A percentile compares a stretch with the other conserved stretches of the same genome.
phyloP scores from a whole-genome alignment of 2,113 vertebrate species.

The Accipiter virgatus region DNA sequence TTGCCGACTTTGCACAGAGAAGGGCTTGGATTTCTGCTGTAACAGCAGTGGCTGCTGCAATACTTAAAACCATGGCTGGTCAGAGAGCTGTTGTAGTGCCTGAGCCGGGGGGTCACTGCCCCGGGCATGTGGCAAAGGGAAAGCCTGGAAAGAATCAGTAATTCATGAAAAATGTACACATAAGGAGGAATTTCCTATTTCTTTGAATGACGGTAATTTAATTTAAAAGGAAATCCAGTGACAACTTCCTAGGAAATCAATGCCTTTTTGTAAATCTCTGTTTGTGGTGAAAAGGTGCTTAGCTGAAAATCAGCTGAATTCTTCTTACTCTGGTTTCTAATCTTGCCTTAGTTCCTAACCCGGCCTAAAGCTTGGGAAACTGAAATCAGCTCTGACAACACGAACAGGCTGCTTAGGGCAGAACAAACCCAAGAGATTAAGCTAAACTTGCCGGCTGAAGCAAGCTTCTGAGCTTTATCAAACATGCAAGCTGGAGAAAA shows the following conservation, averaged over 20 bases:
- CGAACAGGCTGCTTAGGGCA: not conserved
- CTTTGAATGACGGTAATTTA: conserved; percentile 2
- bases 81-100: not conserved
- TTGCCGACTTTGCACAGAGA: not conserved
- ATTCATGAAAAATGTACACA: not conserved
- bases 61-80: not conserved
- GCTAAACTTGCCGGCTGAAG: not conserved
- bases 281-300: conserved; percentile 2
- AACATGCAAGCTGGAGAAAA: not conserved
- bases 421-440: conserved; percentile 15
- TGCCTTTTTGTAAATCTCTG: conserved; percentile 4
- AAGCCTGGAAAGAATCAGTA: conserved; percentile 44
- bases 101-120: not conserved
- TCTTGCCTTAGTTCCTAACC: not conserved
- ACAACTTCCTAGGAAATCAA: conserved; percentile 24
- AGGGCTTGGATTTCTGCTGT: conserved; percentile 1
- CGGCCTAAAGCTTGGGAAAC: not conserved
- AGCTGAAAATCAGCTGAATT: conserved; percentile 16
- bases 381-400: conserved; percentile 6
- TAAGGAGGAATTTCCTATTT: conserved; percentile 23
- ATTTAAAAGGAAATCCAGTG: conserved; percentile 41
- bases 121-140: not conserved
- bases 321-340: not conserved
- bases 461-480: not conserved
- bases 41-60: not conserved